phyloP scores from a whole-genome alignment of 2,797 vertebrate genomes.

The Pangasius larnaudii region DNA sequence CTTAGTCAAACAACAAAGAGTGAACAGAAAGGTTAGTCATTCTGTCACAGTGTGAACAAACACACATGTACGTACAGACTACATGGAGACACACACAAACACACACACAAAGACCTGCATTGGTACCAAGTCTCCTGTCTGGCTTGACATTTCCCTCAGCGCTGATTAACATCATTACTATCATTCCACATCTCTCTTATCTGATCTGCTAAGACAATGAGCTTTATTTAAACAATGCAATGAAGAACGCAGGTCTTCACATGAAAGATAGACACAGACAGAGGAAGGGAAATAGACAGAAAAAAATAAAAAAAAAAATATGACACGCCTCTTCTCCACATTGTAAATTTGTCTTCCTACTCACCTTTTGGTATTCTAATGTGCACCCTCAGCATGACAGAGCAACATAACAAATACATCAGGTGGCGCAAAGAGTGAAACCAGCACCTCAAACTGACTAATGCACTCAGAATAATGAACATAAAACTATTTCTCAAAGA shows the following conservation, averaged over 20 bases:
- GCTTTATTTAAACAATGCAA: neutral
- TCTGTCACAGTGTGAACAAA: neutral
- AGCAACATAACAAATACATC: neutral
- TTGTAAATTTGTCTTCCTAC: neutral
- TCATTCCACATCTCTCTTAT: neutral
- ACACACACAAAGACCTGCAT: neutral
- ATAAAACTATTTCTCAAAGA: neutral
- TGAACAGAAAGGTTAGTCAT: conserved; percentile 6
- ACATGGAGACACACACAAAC: neutral
- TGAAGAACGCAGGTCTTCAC: neutral
- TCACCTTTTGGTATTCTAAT: neutral
- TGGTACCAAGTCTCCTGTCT: neutral
- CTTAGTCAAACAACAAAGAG: neutral
- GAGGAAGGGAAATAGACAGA: neutral
- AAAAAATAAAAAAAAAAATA: neutral
- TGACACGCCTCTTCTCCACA: neutral
- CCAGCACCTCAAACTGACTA: neutral
- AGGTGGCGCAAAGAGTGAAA: neutral
- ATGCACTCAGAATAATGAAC: neutral
- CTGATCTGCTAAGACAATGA: conserved; percentile 13
- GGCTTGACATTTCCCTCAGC: neutral
- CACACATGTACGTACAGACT: neutral
- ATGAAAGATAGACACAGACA: conserved; percentile 8
- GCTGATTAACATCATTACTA: neutral
- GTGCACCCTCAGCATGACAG: neutral